phyloP scores from a whole-genome alignment of 2,113 vertebrate species.

The Eubucco bourcierii region DNA sequence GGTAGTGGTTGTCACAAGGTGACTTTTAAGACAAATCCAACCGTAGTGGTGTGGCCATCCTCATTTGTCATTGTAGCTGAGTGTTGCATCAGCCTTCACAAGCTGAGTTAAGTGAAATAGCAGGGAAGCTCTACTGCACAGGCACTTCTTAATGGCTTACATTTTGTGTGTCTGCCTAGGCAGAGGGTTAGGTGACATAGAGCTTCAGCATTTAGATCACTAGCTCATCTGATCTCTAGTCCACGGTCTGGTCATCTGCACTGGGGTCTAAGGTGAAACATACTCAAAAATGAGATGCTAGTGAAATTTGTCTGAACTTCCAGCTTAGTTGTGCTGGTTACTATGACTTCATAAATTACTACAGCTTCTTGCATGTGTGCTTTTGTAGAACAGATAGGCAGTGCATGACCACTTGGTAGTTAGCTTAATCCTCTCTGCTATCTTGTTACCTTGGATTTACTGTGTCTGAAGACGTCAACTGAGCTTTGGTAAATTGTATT shows the following conservation, averaged over 20 bases:
- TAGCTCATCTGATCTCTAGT: background rate
- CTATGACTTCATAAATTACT: background rate
- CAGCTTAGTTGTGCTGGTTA: background rate
- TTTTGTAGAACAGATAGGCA: background rate
- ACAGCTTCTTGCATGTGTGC: background rate
- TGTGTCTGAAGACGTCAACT: background rate
- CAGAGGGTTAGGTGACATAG: background rate
- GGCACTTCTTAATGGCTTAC: no score
- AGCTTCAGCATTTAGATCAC: background rate
- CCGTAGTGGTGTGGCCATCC: background rate
- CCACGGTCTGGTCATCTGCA: background rate
- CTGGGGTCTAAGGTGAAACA: background rate
- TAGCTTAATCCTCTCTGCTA: background rate
- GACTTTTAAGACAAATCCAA: background rate
- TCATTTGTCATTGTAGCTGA: background rate
- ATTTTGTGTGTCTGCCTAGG: background rate
- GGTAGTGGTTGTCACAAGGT: background rate
- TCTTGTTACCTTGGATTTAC: background rate
- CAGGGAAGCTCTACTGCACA: background rate
- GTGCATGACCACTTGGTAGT: background rate
- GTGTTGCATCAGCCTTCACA: background rate
- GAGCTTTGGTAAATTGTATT: background rate
- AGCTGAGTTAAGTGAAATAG: background rate
- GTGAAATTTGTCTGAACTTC: background rate
- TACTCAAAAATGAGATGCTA: background rate